Conservation (phyloP, 2,888 invertebrate species). For the Amblyjoppa fuscipennis region DNA sequence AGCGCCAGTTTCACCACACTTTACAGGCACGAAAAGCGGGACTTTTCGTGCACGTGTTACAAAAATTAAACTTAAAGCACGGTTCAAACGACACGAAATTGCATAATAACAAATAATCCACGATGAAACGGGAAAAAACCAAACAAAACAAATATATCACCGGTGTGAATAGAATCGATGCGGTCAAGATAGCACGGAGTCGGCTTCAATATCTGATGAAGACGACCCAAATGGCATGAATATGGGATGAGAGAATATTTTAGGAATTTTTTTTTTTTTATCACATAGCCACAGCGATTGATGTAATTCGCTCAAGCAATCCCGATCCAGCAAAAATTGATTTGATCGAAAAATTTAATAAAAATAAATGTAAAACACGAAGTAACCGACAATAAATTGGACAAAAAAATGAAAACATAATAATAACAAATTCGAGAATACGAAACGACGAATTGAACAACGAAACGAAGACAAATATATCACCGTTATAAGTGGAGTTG, state of each 20-base stretch:
- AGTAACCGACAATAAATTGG: conserved; percentile 1
- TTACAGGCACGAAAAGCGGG: too few species aligned
- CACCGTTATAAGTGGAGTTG: not conserved
- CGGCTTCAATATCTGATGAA: conserved; percentile 17
- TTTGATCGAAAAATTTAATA: not conserved
- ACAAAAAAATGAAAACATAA: not conserved
- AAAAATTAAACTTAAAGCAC: conserved; percentile 19
- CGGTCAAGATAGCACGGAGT: not conserved
- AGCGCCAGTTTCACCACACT: too few species aligned
- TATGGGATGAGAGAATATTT: not conserved
- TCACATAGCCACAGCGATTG: not conserved
- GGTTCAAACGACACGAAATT: conserved; percentile 18
- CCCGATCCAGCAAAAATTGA: not conserved
- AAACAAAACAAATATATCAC: conserved; percentile 39
- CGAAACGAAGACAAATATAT: not conserved
- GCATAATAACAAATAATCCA: conserved; percentile 37
- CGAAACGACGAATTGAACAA: conserved; percentile 6
- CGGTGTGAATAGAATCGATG: conserved; percentile 4
- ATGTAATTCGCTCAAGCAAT: not conserved
- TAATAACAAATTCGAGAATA: not conserved
- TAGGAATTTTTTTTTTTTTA: not conserved
- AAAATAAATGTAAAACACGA: not conserved
- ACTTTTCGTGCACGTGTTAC: too few species aligned
- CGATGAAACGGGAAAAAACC: not conserved
- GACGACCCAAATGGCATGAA: conserved; percentile 26